These are phyloP conservation scores for Mystacornis crossleyi DNA, from an alignment of 2,113 vertebrate genomes.

Conservation along the genomic window DNA sequence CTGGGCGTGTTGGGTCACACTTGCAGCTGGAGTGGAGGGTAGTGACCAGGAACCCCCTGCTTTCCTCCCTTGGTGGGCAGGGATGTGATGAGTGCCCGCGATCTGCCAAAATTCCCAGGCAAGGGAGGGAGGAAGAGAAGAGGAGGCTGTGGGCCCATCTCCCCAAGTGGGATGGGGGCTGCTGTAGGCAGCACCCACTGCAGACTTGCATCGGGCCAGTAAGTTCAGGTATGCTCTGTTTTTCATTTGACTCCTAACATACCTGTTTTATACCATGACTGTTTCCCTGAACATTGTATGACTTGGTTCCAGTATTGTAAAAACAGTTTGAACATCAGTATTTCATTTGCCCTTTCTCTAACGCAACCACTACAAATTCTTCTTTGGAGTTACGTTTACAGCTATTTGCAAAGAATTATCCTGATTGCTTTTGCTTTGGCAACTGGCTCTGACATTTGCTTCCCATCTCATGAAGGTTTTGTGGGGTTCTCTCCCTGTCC, in stretches of 20 bases:
- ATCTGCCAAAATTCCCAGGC: not conserved
- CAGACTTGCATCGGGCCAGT: not conserved
- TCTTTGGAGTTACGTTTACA: not conserved
- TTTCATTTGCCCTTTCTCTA: not conserved
- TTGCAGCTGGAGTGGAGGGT: fast-evolving
- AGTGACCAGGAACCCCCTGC: fast-evolving
- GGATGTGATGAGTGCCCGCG: fast-evolving
- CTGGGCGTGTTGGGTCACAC: fast-evolving
- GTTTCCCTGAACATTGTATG: not conserved
- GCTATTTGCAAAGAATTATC: not conserved
- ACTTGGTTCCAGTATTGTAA: not conserved
- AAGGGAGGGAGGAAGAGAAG: not conserved
- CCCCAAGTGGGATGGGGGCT: fast-evolving
- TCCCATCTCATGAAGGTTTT: not conserved
- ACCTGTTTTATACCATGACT: not conserved
- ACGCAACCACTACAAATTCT: not conserved
- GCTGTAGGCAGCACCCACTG: not conserved
- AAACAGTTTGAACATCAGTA: not conserved
- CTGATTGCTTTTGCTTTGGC: not conserved
- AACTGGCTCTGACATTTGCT: not conserved
- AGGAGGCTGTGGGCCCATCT: not conserved
- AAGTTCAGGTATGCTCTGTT: not conserved
- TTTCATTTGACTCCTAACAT: not conserved
- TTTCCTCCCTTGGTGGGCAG: not conserved
- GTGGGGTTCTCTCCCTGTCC: not conserved